Percentiles rank a stretch among this genome's conserved stretches.
phyloP scores from a whole-genome alignment of 2,797 vertebrate genomes.

The Morelia viridis region DNA sequence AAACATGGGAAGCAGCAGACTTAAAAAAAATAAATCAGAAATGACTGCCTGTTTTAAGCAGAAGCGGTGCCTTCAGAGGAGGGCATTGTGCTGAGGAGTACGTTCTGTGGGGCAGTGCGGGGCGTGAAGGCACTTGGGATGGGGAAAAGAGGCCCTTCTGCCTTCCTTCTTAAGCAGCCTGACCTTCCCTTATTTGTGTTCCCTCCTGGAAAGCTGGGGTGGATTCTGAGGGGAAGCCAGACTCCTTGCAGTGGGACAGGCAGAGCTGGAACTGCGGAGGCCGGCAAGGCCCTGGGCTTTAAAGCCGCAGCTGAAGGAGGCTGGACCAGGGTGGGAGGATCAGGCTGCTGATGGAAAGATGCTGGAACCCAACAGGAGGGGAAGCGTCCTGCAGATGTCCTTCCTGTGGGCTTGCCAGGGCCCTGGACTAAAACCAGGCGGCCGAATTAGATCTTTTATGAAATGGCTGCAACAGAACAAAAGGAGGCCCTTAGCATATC shows the following conservation, averaged over 20 bases:
- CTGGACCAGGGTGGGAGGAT: not conserved
- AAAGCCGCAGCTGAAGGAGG: not conserved
- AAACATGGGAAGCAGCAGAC: not conserved
- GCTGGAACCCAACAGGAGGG: not conserved
- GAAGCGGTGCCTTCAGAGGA: not conserved
- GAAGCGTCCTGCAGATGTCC: not conserved
- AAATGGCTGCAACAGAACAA: not conserved
- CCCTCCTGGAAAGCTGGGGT: not conserved
- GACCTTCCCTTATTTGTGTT: not conserved
- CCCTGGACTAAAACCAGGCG: not conserved
- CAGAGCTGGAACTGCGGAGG: not conserved
- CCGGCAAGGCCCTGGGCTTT: not conserved
- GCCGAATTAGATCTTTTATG: no score
- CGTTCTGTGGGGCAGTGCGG: not conserved
- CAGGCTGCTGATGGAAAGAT: not conserved
- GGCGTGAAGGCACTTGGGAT: not conserved
- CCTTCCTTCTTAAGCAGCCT: not conserved
- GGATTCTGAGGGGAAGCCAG: not conserved
- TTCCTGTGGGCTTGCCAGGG: not conserved
- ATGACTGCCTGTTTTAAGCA: not conserved
- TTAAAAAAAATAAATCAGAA: not conserved
- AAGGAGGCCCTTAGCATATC: not conserved
- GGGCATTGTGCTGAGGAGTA: not conserved
- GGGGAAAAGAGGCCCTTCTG: not conserved
- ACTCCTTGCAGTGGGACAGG: not conserved